phyloP scores from a whole-genome alignment of 53 echinoderm and acorn worm genomes.

The Henricia sp. region DNA sequence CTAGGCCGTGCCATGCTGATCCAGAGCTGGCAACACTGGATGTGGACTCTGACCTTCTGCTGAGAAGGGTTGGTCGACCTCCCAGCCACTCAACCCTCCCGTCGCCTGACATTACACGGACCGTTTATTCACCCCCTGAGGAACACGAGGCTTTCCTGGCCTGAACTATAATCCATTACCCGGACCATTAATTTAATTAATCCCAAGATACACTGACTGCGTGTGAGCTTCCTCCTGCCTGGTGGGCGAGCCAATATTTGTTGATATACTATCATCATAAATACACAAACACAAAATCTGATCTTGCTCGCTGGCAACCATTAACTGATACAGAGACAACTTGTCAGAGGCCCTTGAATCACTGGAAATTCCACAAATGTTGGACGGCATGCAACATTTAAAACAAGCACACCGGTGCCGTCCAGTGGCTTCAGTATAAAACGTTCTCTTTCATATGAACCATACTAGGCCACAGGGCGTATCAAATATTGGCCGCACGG shows the following conservation, averaged over 20 bases:
- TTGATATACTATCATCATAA: neutral
- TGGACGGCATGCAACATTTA: no score
- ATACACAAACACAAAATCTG: neutral
- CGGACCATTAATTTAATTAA: conserved; percentile 53
- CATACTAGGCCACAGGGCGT: no score
- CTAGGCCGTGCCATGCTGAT: neutral
- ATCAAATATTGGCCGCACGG: no score
- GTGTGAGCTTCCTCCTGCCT: neutral
- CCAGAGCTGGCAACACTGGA: neutral
- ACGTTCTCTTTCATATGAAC: no score
- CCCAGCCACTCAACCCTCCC: conserved; percentile 37
- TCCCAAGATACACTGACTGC: neutral
- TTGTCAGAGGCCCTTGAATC: no score
- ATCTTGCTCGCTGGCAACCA: neutral
- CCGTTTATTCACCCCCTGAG: neutral
- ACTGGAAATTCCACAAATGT: no score
- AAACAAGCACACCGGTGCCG: no score
- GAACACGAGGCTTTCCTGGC: neutral
- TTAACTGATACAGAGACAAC: neutral
- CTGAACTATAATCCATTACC: conserved; percentile 48
- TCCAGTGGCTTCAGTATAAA: no score
- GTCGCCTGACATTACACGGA: conserved; percentile 3
- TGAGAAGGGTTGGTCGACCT: conserved; percentile 40
- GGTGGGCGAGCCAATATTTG: neutral
- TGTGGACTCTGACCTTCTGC: conserved; percentile 26